Evolutionary conservation across 2,888 invertebrate genomes (phyloP).

Genomic region (Sarcophaga rosellei): DNA sequence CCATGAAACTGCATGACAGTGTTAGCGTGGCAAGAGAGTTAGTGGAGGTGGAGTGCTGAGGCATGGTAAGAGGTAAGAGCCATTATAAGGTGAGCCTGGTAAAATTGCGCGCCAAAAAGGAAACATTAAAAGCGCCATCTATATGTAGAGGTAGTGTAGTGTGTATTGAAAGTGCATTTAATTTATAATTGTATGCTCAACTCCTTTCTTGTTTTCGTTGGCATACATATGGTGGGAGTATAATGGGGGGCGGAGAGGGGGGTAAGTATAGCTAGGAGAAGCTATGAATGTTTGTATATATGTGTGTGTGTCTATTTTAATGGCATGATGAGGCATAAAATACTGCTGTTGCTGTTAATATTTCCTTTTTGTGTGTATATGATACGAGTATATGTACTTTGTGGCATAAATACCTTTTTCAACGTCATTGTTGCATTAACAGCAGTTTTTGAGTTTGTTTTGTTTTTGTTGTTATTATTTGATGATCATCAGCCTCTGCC

Average conservation of each 20-base stretch:
- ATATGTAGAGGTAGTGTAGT: conserved; percentile 15
- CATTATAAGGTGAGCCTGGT: conserved; percentile 33
- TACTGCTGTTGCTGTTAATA: not conserved
- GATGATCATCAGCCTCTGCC: conserved; percentile 20
- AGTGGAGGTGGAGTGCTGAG: too few species aligned
- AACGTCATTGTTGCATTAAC: not conserved
- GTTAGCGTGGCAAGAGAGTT: too few species aligned
- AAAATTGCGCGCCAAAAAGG: conserved; percentile 72
- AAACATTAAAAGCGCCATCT: conserved; percentile 71
- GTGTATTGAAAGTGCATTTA: conserved; percentile 40
- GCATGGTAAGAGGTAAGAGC: too few species aligned
- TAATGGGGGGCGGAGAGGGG: too few species aligned
- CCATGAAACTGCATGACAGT: conserved; percentile 38
- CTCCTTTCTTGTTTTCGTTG: not conserved
- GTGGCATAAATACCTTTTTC: not conserved
- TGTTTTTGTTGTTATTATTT: conserved; percentile 44
- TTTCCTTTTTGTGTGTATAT: not conserved
- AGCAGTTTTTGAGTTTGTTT: conserved; percentile 7
- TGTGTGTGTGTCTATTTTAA: too few species aligned
- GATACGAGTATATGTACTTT: not conserved
- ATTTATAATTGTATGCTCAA: conserved; percentile 13
- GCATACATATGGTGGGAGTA: not conserved
- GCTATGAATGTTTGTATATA: not conserved
- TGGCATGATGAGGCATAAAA: too few species aligned
- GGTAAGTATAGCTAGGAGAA: conserved; percentile 6